Percentiles rank a stretch among this genome's conserved stretches.
Evolutionary conservation across 2,888 invertebrate species (phyloP).

Genomic region (Leucophenga maculata): DNA sequence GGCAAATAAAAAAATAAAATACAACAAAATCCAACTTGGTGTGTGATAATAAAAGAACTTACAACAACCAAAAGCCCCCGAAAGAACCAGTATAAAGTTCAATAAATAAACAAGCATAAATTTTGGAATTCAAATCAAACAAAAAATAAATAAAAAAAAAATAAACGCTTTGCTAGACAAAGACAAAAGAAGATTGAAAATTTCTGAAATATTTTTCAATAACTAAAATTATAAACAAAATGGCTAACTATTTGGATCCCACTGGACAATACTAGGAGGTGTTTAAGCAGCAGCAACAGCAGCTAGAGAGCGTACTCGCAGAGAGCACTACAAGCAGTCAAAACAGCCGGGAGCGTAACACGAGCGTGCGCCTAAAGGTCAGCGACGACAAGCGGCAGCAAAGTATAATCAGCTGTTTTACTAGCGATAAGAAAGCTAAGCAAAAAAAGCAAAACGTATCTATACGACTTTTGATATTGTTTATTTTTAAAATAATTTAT

Average conservation of each 20-base stretch:
- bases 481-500: too few species aligned
- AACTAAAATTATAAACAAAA: conserved; percentile 45
- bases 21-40: conserved; percentile 35
- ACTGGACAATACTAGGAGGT: conserved; percentile 70
- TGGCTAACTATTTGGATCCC: conserved; percentile 70
- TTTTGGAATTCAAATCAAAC: conserved; percentile 53
- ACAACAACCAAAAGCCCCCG: conserved; percentile 39
- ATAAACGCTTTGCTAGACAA: conserved; percentile 24
- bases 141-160: conserved; percentile 37
- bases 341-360: conserved; percentile 22
- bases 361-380: not conserved
- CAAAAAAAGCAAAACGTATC: not conserved
- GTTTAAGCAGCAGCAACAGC: conserved; percentile 18
- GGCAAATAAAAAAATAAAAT: conserved; percentile 39
- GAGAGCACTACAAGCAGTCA: conserved; percentile 19
- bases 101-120: conserved; percentile 41
- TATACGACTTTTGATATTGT: too few species aligned
- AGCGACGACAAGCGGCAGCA: conserved; percentile 5
- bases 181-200: conserved; percentile 23
- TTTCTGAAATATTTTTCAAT: conserved; percentile 49
- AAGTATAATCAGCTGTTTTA: conserved; percentile 30
- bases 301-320: not conserved
- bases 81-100: conserved; percentile 54
- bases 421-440: conserved; percentile 7
- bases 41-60: conserved; percentile 64